phyloP scores from a whole-genome alignment of 2,888 invertebrate genomes.

The Trissolcus japonicus region DNA sequence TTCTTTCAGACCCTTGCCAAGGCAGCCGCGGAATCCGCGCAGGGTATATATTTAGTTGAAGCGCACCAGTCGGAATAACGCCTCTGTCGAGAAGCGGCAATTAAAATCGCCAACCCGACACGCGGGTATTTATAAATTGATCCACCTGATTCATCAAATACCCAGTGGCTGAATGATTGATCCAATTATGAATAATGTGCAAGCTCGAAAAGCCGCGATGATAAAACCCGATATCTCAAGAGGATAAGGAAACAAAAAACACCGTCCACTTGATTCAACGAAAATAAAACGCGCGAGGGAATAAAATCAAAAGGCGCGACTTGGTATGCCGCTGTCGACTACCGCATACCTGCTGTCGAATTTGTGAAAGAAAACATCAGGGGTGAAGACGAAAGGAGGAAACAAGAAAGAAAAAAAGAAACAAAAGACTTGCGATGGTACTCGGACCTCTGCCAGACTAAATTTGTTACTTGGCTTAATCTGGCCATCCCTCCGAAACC shows the following conservation, averaged over 20 bases:
- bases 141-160: no score
- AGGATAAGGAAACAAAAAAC: no score
- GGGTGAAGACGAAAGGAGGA: slow-evolving; percentile 60
- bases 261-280: not conserved
- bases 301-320: slow-evolving; percentile 14
- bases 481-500: no score
- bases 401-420: slow-evolving; percentile 3
- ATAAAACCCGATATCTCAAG: no score
- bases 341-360: slow-evolving; percentile 66
- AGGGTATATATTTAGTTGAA: slow-evolving; percentile 70
- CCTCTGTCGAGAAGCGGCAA: no score
- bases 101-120: no score
- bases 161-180: no score
- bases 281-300: no score
- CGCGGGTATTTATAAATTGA: slow-evolving; percentile 30
- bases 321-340: slow-evolving; percentile 58
- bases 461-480: slow-evolving; percentile 64
- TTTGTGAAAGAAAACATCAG: slow-evolving; percentile 42
- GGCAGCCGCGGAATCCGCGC: slow-evolving; percentile 67
- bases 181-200: no score
- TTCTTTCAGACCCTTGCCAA: slow-evolving; percentile 62
- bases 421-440: slow-evolving; percentile 58
- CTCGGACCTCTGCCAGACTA: slow-evolving; percentile 72
- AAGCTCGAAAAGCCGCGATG: no score
- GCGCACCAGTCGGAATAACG: not conserved